A percentile compares a stretch with the other conserved stretches of the same genome.
These are phyloP conservation scores for Quadroppia sp. DNA, from an alignment of 2,888 invertebrate genomes.

Conservation along the genomic window DNA sequence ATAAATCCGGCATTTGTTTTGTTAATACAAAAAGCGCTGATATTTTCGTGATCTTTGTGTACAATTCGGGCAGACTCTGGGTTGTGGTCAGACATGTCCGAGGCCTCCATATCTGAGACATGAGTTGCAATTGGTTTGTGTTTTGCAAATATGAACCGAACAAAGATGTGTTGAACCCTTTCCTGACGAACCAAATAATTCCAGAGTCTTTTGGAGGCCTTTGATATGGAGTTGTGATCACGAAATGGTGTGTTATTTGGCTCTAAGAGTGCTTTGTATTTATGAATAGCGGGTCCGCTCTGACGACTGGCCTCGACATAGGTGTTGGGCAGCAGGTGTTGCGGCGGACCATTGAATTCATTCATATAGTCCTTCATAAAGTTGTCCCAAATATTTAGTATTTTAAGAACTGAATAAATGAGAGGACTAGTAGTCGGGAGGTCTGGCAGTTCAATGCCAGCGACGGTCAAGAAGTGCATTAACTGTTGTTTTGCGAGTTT, in stretches of 20 bases:
- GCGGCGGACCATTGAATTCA: conserved; percentile 69
- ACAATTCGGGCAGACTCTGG: conserved; percentile 88
- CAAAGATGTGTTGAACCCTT: conserved; percentile 86
- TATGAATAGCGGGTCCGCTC: conserved; percentile 73
- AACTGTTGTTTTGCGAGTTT: conserved; percentile 77
- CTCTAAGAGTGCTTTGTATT: conserved; percentile 85
- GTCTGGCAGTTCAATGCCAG: conserved; percentile 86
- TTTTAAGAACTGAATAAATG: conserved; percentile 79
- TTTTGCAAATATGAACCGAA: conserved; percentile 75
- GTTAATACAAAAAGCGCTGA: conserved; percentile 93
- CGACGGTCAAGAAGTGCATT: conserved; percentile 77
- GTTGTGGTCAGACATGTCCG: conserved; percentile 48
- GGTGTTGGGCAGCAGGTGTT: conserved; percentile 84
- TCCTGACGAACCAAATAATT: conserved; percentile 88
- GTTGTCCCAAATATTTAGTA: conserved; percentile 85
- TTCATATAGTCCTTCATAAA: conserved; percentile 71
- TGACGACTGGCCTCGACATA: conserved; percentile 65
- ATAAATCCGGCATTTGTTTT: conserved; percentile 69
- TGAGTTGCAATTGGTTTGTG: neutral
- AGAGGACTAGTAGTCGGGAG: conserved; percentile 89
- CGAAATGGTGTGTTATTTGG: conserved; percentile 89
- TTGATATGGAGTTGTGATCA: conserved; percentile 48
- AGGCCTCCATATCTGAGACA: conserved; percentile 25
- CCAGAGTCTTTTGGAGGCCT: conserved; percentile 71
- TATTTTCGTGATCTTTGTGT: conserved; percentile 97